phyloP scores from a whole-genome alignment of 1,140 invertebrate genomes.

The Penaeus chinensis region DNA sequence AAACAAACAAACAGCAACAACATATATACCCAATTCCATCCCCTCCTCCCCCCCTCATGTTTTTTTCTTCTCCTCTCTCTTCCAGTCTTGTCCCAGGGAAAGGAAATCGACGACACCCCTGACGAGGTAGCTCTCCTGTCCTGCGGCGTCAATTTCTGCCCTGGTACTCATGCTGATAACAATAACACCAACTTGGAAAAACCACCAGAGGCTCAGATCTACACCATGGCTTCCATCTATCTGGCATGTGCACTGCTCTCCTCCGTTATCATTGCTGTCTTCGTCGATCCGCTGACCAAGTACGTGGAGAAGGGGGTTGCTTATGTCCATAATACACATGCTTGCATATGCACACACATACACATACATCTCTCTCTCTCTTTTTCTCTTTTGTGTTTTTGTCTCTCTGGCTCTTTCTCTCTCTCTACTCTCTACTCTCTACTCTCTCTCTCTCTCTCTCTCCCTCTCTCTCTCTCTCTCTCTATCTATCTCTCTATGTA shows the following conservation, averaged over 20 bases:
- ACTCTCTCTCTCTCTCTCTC: no score
- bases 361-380: neutral
- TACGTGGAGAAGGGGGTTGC: conserved; percentile 66
- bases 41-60: no score
- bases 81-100: no score
- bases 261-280: conserved; percentile 84
- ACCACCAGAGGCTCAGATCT: conserved; percentile 85
- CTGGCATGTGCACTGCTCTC: conserved; percentile 86
- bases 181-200: conserved; percentile 73
- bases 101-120: neutral
- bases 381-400: no score
- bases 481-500: no score
- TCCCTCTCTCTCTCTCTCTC: no score
- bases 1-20: no score
- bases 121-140: conserved; percentile 36
- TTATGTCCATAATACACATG: neutral
- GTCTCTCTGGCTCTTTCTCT: no score
- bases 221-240: conserved; percentile 89
- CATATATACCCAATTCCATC: no score
- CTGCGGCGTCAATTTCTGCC: conserved; percentile 62
- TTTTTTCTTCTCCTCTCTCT: no score
- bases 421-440: no score
- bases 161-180: neutral
- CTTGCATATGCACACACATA: conserved; percentile 26
- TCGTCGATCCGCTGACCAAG: conserved; percentile 90